Percentiles rank a stretch among this genome's conserved stretches.
Evolutionary conservation across 2,888 invertebrate species (phyloP).

Genomic region (Chaetoderma sp.): DNA sequence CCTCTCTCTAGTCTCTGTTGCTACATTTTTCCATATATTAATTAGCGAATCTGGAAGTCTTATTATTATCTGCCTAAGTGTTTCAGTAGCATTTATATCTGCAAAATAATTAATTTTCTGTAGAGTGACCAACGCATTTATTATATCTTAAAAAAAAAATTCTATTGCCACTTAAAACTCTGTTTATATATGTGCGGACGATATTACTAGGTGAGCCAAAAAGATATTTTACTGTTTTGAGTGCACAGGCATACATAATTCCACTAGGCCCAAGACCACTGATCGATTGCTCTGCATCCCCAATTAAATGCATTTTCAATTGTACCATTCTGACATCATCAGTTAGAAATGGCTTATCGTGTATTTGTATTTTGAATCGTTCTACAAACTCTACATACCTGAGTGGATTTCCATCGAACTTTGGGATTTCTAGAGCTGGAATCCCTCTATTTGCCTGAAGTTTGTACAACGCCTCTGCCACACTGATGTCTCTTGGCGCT

Average conservation of each 20-base stretch:
- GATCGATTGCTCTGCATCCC: neutral
- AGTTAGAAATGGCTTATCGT: conserved; percentile 11
- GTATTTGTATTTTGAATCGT: conserved; percentile 13
- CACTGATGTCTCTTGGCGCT: neutral
- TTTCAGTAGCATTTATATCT: neutral
- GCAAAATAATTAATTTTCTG: neutral
- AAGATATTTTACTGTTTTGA: conserved; percentile 14
- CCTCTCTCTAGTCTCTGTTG: conserved; percentile 9
- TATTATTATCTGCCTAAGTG: conserved; percentile 14
- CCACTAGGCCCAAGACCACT: conserved; percentile 9
- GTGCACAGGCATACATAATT: conserved; percentile 14
- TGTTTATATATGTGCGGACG: conserved; percentile 8
- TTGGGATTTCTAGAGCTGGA: neutral
- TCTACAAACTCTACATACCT: conserved; percentile 16
- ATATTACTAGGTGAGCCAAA: conserved; percentile 11
- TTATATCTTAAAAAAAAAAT: conserved; percentile 6
- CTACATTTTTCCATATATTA: conserved; percentile 5
- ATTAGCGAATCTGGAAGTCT: conserved; percentile 20
- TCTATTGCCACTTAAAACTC: conserved; percentile 5
- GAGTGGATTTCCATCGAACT: conserved; percentile 10
- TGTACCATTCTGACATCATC: conserved; percentile 17
- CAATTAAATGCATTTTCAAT: conserved; percentile 4
- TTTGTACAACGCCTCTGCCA: neutral
- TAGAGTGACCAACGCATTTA: conserved; percentile 11
- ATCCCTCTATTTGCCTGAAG: neutral